Evolutionary conservation across 2,113 vertebrate genomes (phyloP).

Genomic region (Gallinago jamesoni): DNA sequence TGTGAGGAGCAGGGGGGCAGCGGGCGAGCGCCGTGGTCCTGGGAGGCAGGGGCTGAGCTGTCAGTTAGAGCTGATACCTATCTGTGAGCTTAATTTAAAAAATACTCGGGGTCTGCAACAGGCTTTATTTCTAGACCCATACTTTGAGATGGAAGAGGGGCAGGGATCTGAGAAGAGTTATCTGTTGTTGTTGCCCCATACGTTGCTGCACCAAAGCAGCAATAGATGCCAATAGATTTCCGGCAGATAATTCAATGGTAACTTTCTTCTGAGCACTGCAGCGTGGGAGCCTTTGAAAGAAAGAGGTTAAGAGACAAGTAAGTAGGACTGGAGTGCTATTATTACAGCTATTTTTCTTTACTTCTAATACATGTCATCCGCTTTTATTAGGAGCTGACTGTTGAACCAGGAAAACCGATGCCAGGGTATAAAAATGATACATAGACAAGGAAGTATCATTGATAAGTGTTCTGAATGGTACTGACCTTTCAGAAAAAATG

Average conservation of each 20-base stretch:
- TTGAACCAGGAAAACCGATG: conserved; percentile 60
- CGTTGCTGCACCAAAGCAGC: background rate
- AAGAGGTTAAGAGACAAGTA: conserved; percentile 69
- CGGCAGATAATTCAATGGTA: conserved; percentile 49
- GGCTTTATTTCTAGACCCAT: background rate
- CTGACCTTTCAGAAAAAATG: conserved; percentile 56
- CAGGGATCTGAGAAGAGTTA: background rate
- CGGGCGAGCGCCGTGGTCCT: fast-evolving
- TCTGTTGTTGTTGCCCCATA: background rate
- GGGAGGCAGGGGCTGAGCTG: background rate
- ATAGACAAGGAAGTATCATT: conserved; percentile 34
- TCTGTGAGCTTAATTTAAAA: background rate
- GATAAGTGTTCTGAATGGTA: conserved; percentile 63
- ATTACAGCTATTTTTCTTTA: conserved; percentile 71
- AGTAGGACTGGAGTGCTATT: conserved; percentile 63
- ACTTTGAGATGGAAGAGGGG: background rate
- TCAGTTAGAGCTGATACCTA: background rate
- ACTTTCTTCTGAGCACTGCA: conserved; percentile 19
- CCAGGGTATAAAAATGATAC: conserved; percentile 50
- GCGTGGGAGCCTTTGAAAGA: conserved; percentile 57
- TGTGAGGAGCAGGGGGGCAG: background rate
- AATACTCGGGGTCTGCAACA: fast-evolving
- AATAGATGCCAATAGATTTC: conserved; percentile 7
- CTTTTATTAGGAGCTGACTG: conserved; percentile 63
- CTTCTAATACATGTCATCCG: conserved; percentile 59